These are phyloP conservation scores for Montipora capitata DNA, from an alignment of 92 coral and sea anemone genomes.

Conservation along the genomic window DNA sequence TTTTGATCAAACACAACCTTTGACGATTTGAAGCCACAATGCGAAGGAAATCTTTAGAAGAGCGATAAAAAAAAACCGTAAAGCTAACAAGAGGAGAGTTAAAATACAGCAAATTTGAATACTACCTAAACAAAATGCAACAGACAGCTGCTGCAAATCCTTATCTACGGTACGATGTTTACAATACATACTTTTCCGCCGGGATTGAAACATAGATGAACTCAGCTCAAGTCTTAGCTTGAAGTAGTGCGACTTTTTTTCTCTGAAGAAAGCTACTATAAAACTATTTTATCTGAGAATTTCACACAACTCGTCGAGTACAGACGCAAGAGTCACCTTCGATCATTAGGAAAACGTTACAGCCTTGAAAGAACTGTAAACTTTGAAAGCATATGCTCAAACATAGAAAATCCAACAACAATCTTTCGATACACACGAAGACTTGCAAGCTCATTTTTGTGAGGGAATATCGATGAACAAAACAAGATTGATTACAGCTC, in stretches of 20 bases:
- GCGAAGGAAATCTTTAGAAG: conserved; percentile 14
- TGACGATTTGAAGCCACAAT: not conserved
- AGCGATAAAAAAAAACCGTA: conserved; percentile 26
- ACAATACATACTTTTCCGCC: conserved; percentile 27
- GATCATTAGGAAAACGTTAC: conserved; percentile 7
- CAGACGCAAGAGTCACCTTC: not conserved
- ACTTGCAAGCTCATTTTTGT: not conserved
- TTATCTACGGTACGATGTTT: conserved; percentile 4
- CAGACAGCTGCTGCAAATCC: conserved; percentile 41
- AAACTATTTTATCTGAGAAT: conserved; percentile 10
- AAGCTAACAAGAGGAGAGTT: conserved; percentile 45
- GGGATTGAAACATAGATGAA: conserved; percentile 13
- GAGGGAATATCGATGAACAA: not conserved
- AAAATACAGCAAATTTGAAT: conserved; percentile 53
- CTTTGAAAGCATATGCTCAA: conserved; percentile 4
- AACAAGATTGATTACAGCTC: conserved; percentile 7
- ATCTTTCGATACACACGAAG: not conserved
- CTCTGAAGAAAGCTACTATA: not conserved
- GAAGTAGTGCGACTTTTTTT: not conserved
- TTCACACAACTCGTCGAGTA: not conserved
- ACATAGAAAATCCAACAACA: not conserved
- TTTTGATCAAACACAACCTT: too few relatives aligned
- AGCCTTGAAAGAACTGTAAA: conserved; percentile 20
- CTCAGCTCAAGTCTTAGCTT: not conserved
- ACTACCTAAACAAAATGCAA: conserved; percentile 42